Base-by-base conservation (phyloP, 2,797 vertebrate genomes). In the Momotus momota region DNA sequence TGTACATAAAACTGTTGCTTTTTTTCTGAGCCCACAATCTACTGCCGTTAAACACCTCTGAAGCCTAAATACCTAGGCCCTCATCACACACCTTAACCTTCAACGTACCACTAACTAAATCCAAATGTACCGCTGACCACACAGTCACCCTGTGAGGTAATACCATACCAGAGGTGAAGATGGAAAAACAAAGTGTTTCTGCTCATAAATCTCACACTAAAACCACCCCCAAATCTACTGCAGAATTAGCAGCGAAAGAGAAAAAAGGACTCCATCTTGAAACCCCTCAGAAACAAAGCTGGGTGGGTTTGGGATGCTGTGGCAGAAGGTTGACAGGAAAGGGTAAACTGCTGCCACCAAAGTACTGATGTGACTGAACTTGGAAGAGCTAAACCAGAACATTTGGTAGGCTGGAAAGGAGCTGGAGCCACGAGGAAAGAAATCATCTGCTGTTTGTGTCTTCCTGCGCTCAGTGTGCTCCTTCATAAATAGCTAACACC, bases 371-470 rank as follows among this genome's bases (percentile, higher is more conserved):
- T 15, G 85, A 31, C 78, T 89, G 31, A 85, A 49, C 87, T 52
- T 21, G 71, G 64, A 86, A 41, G 54, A 88, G 74, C 84, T 96
- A 41, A 86, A 78, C 85, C 55, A 51, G 86, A 92, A 66, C 31
- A 9, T 77, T 94, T 96, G 71, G 72, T 77, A 87, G 91, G 78
- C 87, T 95, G 93, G 71, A 17, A 79, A 80, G 86, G 84, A 90
- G 81, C 88, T 78, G 75, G 77, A 86, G 27, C 86, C 57, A 61
- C 0, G 1, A 88, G 52, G 81, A 55, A 43, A 87, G 86, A 38
- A 71, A 89, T 86, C 40, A 38, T 48, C 74, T 70, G 70, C 60
- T 55, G 71, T 79, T 73, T 31, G 84, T 2, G 0, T 57, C 71
- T 78, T 62, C 62, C 65, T 51, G 86, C 0, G 3, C 73, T 18